Conservation (phyloP, 1,140 invertebrate species). For the Macrotrachela quadricornifera region DNA sequence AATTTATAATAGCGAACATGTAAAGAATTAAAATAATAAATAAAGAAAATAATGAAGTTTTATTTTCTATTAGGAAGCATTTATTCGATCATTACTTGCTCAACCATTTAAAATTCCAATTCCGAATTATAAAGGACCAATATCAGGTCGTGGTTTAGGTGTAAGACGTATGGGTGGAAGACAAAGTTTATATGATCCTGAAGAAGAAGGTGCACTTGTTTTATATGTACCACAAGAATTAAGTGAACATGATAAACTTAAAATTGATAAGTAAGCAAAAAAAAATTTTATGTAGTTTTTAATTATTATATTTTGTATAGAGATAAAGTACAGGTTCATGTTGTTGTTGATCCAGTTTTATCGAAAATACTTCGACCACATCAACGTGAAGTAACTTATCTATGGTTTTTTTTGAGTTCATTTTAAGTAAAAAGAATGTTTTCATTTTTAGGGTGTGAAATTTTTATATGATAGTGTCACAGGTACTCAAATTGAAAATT, state of each 20-base stretch:
- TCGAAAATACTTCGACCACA: conserved; percentile 77
- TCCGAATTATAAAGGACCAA: conserved; percentile 18
- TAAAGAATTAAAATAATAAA: not conserved
- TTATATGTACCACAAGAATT: conserved; percentile 61
- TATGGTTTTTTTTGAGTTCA: no score
- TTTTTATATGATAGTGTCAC: conserved; percentile 99
- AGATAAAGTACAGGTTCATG: conserved; percentile 46
- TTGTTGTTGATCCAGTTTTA: conserved; percentile 77
- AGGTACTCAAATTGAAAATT: conserved; percentile 57
- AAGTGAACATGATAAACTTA: conserved; percentile 59
- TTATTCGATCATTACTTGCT: conserved; percentile 2
- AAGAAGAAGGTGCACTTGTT: conserved; percentile 72
- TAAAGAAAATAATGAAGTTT: no score
- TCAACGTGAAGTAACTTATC: conserved; percentile 56
- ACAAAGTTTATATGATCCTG: conserved; percentile 69
- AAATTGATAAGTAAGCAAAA: conserved; percentile 38
- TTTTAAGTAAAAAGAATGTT: not conserved
- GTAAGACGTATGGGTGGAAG: conserved; percentile 44
- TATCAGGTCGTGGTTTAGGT: conserved; percentile 45
- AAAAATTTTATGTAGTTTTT: not conserved
- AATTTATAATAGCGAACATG: not conserved
- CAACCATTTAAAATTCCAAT: conserved; percentile 8
- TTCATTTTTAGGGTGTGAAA: conserved; percentile 53
- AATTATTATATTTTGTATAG: conserved; percentile 18
- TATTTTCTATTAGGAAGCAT: conserved; percentile 2